Conservation (phyloP, 2,888 invertebrate genomes). For the Xestia c-nigrum region DNA sequence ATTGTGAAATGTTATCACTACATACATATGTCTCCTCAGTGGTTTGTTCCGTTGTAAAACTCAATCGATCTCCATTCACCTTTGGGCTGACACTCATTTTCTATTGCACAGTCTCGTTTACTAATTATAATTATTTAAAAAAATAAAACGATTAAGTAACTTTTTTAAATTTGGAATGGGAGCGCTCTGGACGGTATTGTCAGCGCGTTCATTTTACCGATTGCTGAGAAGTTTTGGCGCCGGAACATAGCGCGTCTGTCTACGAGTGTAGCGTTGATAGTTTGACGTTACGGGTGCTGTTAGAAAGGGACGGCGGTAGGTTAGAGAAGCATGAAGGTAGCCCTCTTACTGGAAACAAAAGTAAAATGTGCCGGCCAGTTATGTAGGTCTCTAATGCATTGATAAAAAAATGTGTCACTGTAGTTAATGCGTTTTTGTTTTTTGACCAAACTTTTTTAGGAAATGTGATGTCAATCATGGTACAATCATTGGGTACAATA, state of each 20-base stretch:
- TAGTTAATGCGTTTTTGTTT: background rate
- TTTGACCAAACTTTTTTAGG: background rate
- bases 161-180: slow-evolving; percentile 58
- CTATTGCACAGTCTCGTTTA: slow-evolving; percentile 41
- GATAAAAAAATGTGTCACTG: slow-evolving; percentile 10
- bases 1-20: slow-evolving; percentile 34
- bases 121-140: slow-evolving; percentile 40
- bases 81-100: slow-evolving; percentile 47
- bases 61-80: slow-evolving; percentile 43
- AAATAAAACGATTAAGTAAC: slow-evolving; percentile 25
- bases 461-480: too few species aligned
- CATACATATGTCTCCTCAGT: slow-evolving; percentile 49
- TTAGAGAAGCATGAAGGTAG: slow-evolving; percentile 70
- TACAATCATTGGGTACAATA: too few species aligned
- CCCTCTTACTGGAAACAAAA: slow-evolving; percentile 52
- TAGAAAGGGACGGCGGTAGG: slow-evolving; percentile 71
- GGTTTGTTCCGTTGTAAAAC: slow-evolving; percentile 41
- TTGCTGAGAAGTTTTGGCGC: slow-evolving; percentile 64
- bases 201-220: slow-evolving; percentile 75
- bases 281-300: slow-evolving; percentile 72
- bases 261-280: slow-evolving; percentile 65
- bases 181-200: slow-evolving; percentile 48
- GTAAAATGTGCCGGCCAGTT: slow-evolving; percentile 13
- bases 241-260: slow-evolving; percentile 73
- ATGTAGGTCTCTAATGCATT: slow-evolving; percentile 21